These are phyloP conservation scores for Bathynomus jamesi DNA, from an alignment of 1,140 invertebrate species.

Conservation along the genomic window DNA sequence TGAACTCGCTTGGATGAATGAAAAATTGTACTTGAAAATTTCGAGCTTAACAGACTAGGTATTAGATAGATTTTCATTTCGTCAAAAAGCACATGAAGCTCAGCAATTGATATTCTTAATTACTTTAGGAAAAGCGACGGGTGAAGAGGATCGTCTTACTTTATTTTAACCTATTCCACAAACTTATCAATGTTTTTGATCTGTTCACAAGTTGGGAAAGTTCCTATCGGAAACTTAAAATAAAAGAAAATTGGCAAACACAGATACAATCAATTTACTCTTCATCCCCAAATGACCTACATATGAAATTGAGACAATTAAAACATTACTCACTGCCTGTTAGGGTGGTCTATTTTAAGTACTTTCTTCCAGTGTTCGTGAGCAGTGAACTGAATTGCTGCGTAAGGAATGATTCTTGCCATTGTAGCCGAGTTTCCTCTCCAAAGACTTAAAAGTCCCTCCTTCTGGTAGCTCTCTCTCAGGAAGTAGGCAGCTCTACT, in stretches of 20 bases:
- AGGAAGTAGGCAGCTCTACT: slow-evolving; percentile 30
- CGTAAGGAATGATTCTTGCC: slow-evolving; percentile 92
- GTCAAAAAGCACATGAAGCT: too few relatives aligned
- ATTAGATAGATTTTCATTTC: too few relatives aligned
- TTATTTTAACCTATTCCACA: too few relatives aligned
- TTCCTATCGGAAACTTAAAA: not conserved
- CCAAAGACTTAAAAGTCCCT: slow-evolving; percentile 80
- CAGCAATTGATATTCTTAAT: too few relatives aligned
- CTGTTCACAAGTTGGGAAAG: too few relatives aligned
- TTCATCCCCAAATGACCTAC: not conserved
- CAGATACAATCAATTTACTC: too few relatives aligned
- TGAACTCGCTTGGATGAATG: too few relatives aligned
- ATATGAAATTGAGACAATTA: not conserved
- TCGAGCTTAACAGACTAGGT: too few relatives aligned
- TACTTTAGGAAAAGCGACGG: too few relatives aligned
- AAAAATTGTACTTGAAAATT: too few relatives aligned
- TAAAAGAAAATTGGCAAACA: not conserved
- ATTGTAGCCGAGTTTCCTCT: slow-evolving; percentile 96
- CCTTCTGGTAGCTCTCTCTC: slow-evolving; percentile 41
- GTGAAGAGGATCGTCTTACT: too few relatives aligned
- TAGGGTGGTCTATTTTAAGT: slow-evolving; percentile 58
- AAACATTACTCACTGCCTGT: slow-evolving; percentile 46
- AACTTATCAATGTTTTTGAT: too few relatives aligned
- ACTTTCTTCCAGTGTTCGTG: slow-evolving; percentile 93
- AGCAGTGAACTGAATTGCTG: slow-evolving; percentile 91